Evolutionary conservation across 2,113 vertebrate genomes (phyloP).

Genomic region (Ciconia boyciana): DNA sequence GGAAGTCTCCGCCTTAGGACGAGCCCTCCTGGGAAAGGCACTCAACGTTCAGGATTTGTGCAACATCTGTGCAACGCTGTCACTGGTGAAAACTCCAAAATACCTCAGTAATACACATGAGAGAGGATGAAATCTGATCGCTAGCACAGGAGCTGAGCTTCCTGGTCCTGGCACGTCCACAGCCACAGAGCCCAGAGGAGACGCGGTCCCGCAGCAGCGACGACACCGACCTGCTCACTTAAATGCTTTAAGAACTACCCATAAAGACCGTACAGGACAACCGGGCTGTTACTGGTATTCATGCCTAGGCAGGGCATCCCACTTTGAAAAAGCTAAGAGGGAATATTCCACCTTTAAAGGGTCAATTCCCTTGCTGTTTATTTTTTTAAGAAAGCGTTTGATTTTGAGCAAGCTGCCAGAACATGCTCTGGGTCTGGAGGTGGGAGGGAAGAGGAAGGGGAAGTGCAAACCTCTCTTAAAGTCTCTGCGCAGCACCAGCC

Average conservation of each 20-base stretch:
- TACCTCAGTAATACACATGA: fast-evolving
- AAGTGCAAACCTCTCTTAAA: background rate
- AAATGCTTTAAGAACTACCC: background rate
- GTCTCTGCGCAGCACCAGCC: background rate
- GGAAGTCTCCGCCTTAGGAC: background rate
- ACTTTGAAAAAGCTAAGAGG: background rate
- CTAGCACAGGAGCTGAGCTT: background rate
- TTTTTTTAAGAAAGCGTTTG: background rate
- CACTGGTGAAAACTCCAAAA: background rate
- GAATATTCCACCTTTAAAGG: slow-evolving; percentile 2
- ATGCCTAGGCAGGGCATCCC: background rate
- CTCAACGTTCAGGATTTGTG: background rate
- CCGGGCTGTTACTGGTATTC: background rate
- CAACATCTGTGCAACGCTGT: background rate
- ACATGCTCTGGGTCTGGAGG: background rate
- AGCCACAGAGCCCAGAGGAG: background rate
- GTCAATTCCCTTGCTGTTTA: background rate
- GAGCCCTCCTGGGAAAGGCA: background rate
- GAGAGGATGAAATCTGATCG: background rate
- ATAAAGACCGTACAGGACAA: background rate
- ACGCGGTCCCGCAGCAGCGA: background rate
- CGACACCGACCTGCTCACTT: fast-evolving
- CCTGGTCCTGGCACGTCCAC: fast-evolving
- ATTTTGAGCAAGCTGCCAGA: background rate
- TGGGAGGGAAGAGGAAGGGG: slow-evolving; percentile 29